Base-by-base conservation (phyloP, 2,113 vertebrate species). In the Macquaria ambigua region DNA sequence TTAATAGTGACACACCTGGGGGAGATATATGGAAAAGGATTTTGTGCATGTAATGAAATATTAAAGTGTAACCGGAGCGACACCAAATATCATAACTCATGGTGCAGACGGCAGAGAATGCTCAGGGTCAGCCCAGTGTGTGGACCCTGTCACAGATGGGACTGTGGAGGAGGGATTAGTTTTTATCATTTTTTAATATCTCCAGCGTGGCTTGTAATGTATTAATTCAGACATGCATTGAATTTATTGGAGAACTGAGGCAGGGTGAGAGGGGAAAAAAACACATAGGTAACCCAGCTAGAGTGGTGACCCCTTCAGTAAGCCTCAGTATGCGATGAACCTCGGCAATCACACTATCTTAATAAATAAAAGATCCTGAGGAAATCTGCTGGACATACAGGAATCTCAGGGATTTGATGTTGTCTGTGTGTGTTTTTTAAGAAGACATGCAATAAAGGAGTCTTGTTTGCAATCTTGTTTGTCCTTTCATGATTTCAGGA, bases 11-110 rank as follows among this genome's bases (percentile, higher is more conserved):
- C 89, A 93, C 86, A 95, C 93, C 93, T 89, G 41, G 75, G 83
- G 89, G 83, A 91, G 88, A 89, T 91, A 91, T 91, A 95, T 85
- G 86, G 87, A 92, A 90, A 53, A 85, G 84, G 89, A 93, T 93
- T 95, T 94, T 95, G 90, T 91, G 90, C 93, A 89, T 95, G 93
- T 94, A 95, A 96, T 96, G 94, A 96, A 95, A 96, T 96, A 95
- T 95, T 95, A 93, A 92, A 92, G 91, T 83, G 85, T 95, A 95
- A 96, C 95, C 95, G 91, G 8, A 86, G 90, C 82, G 89, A 93
- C 92, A 94, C 90, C 92, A 92, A 94, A 95, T 94, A 94, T 94
- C 94, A 95, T 96, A 96, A 96, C 94, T 95, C 96, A 93, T 31
- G 37, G 73, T 68, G 85, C 90, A 90, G 92, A 88, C 84, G 59